Base-by-base conservation (phyloP, 2,797 vertebrate species). In the Helicolenus hilgendorfi region DNA sequence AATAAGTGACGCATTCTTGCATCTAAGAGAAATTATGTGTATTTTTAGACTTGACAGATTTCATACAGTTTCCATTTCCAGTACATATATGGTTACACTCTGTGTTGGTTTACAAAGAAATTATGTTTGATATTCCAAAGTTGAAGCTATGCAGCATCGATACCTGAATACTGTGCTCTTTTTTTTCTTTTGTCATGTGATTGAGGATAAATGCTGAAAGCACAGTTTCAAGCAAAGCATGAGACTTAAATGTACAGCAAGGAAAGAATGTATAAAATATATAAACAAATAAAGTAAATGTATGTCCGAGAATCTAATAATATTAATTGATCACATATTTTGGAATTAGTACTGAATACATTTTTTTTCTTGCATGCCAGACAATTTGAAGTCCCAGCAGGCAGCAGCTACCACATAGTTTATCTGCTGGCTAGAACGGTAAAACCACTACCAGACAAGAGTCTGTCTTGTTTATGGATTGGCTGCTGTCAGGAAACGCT, bases 131-230 rank as follows among this genome's bases (percentile, higher is more conserved):
- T 27, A 27, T 27, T 27, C 26, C 26, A 87, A 49, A 93, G 85
- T 80, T 88, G 88, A 95, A 95, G 93, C 94, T 96, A 95, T 93
- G 94, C 94, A 96, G 93, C 95, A 90, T 94, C 94, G 60, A 95
- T 96, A n/a, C 91, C 85, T 92, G 80, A 94, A 93, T 86, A 94
- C 89, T 93, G 60, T 73, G 68, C 70, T 86, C 65, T 64, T 67
- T 65, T 22, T 33, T 71, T 31, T 91, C 29, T 89, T 45, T 84
- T 90, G 76, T 94, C 80, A 85, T 83, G 72, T 87, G 84, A 92
- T 89, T 83, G 83, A 96, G 92, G 93, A 94, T 94, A 88, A 94
- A 95, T 95, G 95, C 92, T 93, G 90, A 84, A 81, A 87, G 76
- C 80, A 71, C 89, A 83, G 90, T 96, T 95, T 94, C 90, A 92